A percentile compares a stretch with the other conserved stretches of the same genome.
phyloP scores from a whole-genome alignment of 2,113 vertebrate genomes.

The Naja naja region DNA sequence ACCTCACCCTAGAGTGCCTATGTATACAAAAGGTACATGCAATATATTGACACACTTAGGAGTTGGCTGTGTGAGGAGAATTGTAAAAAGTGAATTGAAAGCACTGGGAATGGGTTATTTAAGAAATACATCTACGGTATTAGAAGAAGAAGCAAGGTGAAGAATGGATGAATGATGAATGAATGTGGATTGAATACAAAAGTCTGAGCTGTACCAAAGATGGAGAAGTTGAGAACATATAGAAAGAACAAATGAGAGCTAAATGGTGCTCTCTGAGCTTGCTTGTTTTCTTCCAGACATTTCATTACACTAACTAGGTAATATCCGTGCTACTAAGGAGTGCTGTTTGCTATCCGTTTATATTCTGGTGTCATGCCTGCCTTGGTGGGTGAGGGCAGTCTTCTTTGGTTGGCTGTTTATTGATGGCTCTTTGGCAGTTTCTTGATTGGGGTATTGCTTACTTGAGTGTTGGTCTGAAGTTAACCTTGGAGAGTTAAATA shows the following conservation, averaged over 20 bases:
- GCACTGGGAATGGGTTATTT: background rate
- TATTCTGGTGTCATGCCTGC: no score
- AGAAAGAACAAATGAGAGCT: background rate
- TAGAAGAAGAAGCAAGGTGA: background rate
- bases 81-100: background rate
- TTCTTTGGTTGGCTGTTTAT: no score
- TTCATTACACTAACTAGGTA: no score
- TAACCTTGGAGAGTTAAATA: background rate
- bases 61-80: background rate
- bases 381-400: no score
- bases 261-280: no score
- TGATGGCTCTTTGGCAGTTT: no score
- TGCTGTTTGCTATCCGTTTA: no score
- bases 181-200: background rate
- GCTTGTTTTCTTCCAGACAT: no score
- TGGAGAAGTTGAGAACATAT: background rate
- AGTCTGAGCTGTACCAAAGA: background rate
- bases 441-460: no score
- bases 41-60: background rate
- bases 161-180: background rate
- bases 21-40: background rate
- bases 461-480: no score
- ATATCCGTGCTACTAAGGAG: no score
- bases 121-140: background rate
- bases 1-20: background rate